Evolutionary conservation across 2,113 vertebrate species (phyloP).

Genomic region (Paramisgurnus dabryanus): DNA sequence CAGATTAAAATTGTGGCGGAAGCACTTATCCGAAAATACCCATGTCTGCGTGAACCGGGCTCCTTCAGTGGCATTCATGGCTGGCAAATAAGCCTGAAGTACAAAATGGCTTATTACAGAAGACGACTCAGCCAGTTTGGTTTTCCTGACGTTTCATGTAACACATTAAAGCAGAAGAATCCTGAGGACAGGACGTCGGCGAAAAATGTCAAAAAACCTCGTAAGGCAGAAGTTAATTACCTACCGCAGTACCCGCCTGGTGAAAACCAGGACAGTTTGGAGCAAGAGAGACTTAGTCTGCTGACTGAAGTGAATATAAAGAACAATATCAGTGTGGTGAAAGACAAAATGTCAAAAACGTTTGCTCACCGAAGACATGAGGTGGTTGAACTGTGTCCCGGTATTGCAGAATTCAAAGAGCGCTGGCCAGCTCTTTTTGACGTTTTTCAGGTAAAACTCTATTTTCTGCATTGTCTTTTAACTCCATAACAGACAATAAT

Average conservation of each 20-base stretch:
- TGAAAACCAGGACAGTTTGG: constrained; percentile 41
- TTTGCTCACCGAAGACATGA: constrained; percentile 49
- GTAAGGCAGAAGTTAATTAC: constrained; percentile 52
- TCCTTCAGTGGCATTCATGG: background rate
- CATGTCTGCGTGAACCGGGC: background rate
- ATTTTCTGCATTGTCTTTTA: background rate
- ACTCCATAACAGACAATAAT: background rate
- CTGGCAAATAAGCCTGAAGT: constrained; percentile 41
- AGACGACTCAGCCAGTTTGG: constrained; percentile 37
- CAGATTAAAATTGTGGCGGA: background rate
- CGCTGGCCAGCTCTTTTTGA: constrained; percentile 55
- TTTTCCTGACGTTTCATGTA: background rate
- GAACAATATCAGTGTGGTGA: constrained; percentile 46
- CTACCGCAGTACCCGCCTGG: constrained; percentile 47
- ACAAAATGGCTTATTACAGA: constrained; percentile 55
- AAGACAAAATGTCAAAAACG: constrained; percentile 52
- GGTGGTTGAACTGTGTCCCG: constrained; percentile 30
- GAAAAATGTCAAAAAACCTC: constrained; percentile 17
- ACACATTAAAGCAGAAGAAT: background rate
- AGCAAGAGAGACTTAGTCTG: constrained; percentile 47
- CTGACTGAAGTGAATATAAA: constrained; percentile 52
- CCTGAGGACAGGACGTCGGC: background rate
- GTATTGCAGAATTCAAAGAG: constrained; percentile 49
- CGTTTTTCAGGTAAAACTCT: constrained; percentile 33
- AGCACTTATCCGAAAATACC: background rate